Percentiles rank a stretch among this genome's conserved stretches.
These are phyloP conservation scores for Leptopilina myrica DNA, from an alignment of 2,888 invertebrate genomes.

Conservation along the genomic window DNA sequence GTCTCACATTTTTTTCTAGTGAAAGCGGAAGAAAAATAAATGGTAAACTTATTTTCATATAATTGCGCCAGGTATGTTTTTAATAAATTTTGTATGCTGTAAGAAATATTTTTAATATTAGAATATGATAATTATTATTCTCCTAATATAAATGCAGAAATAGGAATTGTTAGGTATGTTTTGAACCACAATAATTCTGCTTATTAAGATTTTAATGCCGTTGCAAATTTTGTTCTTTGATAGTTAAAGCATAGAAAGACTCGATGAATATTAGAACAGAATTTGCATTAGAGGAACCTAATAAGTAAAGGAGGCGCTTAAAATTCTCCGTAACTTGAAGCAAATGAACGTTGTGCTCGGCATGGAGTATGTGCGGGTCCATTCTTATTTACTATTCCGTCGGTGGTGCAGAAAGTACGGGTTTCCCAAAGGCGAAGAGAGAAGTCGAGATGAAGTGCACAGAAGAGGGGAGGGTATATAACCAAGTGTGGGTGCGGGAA, in stretches of 20 bases:
- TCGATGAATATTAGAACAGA: neutral
- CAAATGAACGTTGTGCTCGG: slow-evolving; percentile 68
- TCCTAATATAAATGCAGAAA: no score
- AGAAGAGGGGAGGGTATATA: slow-evolving; percentile 45
- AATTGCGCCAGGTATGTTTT: no score
- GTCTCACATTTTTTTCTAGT: no score
- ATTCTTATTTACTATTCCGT: slow-evolving; percentile 70
- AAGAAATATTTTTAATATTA: no score
- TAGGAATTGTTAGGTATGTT: no score
- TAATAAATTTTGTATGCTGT: no score
- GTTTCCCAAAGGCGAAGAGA: slow-evolving; percentile 55
- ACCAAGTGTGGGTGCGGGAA: slow-evolving; percentile 20
- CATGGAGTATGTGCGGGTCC: slow-evolving; percentile 59
- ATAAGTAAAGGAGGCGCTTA: slow-evolving; percentile 32
- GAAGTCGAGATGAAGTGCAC: slow-evolving; percentile 56
- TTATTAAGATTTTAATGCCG: neutral
- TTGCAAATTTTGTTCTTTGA: neutral
- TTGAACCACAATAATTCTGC: no score
- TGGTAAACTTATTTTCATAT: no score
- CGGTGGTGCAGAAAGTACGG: slow-evolving; percentile 49
- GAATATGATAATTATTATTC: no score
- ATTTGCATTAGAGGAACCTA: slow-evolving; percentile 16
- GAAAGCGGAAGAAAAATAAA: no score
- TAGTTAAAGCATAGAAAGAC: slow-evolving; percentile 8
- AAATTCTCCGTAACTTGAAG: slow-evolving; percentile 56